Evolutionary conservation across 2,888 invertebrate genomes (phyloP), one percentile per base, ranked within the genome.

Genomic region (Oligia fasciuncula): DNA sequence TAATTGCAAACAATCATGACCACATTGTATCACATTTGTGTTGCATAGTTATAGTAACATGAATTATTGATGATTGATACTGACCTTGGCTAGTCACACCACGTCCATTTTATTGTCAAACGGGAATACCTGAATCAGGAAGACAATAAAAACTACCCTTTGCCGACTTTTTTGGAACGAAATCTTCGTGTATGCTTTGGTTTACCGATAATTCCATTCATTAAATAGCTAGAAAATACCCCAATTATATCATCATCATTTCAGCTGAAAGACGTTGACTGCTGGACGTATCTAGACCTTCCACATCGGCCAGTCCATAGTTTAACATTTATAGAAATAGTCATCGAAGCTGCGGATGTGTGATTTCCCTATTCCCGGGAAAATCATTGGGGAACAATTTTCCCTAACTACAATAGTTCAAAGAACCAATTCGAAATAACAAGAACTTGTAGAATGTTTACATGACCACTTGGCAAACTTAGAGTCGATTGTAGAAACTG

Each of bases 31-130:
- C n/a, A n/a, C n/a, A n/a, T 87, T 90, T 87, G 86, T 88, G 79
- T 88, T 89, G 90, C 90, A 92, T 92, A 91, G 88, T 90, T 91
- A 86, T 89, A 87, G 89, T 87, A 87, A 92, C 83, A 94, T 94
- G 92, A 93, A 94, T 94, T 92, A 93, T 93, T 91, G 85, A 93
- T 92, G 84, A 88, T 78, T 89, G 80, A 86, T 79, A 73, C 81
- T 87, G 89, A 89, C 93, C 94, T 92, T 93, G 91, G 80, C 54
- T 69, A 83, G 79, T 88, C 79, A 85, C 81, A 83, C 79, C 73
- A 83, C 71, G 77, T 79, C 75, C 68, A 80, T 80, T 82, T 74
- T 73, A 80, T 81, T 81, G 76, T 76, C 72, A 62, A 72, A 85
- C 74, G 54, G 80, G 78, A 80, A 76, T 51, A 63, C 43, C 72